Conservation (phyloP, 2,888 invertebrate genomes). For the Tiliacea aurago region DNA sequence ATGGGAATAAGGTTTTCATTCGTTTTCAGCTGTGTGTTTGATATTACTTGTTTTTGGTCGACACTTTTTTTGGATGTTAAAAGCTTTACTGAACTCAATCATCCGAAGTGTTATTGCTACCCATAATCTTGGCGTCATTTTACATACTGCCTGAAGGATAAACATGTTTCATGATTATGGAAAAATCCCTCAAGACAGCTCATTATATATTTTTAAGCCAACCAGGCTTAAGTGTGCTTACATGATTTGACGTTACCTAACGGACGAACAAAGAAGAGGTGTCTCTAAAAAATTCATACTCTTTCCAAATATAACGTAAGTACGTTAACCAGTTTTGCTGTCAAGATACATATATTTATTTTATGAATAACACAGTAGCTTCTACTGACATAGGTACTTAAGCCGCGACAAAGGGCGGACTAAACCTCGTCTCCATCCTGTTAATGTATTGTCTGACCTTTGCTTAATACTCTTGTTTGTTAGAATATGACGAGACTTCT, state of each 20-base stretch:
- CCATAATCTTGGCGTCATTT: neutral
- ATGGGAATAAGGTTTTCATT: neutral
- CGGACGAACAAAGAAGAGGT: neutral
- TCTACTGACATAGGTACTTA: neutral
- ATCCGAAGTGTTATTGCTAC: no score
- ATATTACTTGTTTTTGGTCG: neutral
- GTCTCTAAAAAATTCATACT: neutral
- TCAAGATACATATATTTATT: constrained; percentile 21
- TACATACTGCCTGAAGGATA: neutral
- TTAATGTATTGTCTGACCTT: constrained; percentile 32
- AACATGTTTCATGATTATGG: neutral
- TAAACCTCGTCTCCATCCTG: constrained; percentile 21
- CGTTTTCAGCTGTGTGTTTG: constrained; percentile 3
- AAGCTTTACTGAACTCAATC: neutral
- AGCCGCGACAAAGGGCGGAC: constrained; percentile 20
- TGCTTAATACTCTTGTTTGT: constrained; percentile 33
- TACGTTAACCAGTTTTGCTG: neutral
- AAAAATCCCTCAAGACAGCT: neutral
- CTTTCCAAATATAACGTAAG: neutral
- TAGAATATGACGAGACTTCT: constrained; percentile 8
- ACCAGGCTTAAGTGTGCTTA: neutral
- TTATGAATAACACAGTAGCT: constrained; percentile 19
- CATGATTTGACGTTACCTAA: neutral
- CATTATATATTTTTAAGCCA: neutral
- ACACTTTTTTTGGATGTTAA: neutral